A percentile compares a stretch with the other conserved stretches of the same genome.
These are phyloP conservation scores for Agriotes lineatus DNA, from an alignment of 2,888 invertebrate genomes.

Conservation along the genomic window DNA sequence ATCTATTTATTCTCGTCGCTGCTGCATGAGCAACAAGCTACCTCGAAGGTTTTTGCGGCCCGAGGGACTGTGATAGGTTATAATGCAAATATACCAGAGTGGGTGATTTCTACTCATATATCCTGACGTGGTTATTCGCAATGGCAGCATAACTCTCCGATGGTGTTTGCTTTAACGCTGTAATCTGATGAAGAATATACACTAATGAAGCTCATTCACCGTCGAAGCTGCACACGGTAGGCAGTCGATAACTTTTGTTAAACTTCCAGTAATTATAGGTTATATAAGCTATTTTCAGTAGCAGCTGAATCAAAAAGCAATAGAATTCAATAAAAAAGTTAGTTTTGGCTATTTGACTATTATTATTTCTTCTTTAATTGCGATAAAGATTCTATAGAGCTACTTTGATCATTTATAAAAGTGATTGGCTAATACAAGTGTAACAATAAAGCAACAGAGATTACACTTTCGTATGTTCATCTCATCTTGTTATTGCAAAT, in stretches of 20 bases:
- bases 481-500: too few relatives aligned
- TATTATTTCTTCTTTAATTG: too few relatives aligned
- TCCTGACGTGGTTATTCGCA: not conserved
- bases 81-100: too few relatives aligned
- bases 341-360: too few relatives aligned
- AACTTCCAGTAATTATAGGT: not conserved
- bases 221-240: not conserved
- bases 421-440: too few relatives aligned
- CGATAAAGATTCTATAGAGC: too few relatives aligned
- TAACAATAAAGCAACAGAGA: too few relatives aligned
- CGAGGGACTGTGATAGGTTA: too few relatives aligned
- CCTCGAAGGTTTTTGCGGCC: not conserved
- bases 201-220: conserved; percentile 5
- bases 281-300: not conserved
- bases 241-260: conserved; percentile 1
- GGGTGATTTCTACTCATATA: not conserved
- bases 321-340: not conserved
- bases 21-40: not conserved
- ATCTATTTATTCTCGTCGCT: not conserved
- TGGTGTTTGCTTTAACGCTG: not conserved
- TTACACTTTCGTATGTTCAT: too few relatives aligned
- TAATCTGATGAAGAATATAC: not conserved
- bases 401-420: too few relatives aligned
- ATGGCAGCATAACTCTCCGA: not conserved
- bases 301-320: not conserved